Percentiles rank a stretch among this genome's conserved stretches.
Evolutionary conservation across 2,113 vertebrate species (phyloP).

Genomic region (Oreocharis arfaki): DNA sequence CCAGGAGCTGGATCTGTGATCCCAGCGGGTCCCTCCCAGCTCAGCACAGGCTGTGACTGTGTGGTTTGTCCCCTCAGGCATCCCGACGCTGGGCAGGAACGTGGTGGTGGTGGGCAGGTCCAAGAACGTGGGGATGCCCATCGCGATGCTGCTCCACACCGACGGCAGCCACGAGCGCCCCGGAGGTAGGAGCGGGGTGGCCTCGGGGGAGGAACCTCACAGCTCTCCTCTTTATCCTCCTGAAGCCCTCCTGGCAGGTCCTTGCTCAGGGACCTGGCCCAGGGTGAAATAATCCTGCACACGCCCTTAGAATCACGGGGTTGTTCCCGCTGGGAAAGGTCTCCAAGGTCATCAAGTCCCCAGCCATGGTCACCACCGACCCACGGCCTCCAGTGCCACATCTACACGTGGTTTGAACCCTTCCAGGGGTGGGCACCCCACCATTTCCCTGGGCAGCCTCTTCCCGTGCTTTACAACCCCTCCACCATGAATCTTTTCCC

Average conservation of each 20-base stretch:
- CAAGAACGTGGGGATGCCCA: constrained; percentile 98
- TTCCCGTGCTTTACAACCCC: not conserved
- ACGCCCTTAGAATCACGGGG: fast-evolving
- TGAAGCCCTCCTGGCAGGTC: fast-evolving
- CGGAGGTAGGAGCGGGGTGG: constrained; percentile 74
- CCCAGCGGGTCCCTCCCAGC: no score
- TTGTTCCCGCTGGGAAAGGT: not conserved
- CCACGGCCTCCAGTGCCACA: not conserved
- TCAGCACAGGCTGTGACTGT: fast-evolving
- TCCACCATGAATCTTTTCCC: not conserved
- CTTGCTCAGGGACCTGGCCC: not conserved
- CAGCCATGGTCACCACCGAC: not conserved
- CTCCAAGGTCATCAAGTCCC: no score
- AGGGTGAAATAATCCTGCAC: not conserved
- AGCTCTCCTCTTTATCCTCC: fast-evolving
- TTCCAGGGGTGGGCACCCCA: not conserved
- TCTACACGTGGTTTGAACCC: fast-evolving
- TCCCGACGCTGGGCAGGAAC: constrained; percentile 92
- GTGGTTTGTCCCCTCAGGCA: constrained; percentile 70
- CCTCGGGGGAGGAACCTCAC: fast-evolving
- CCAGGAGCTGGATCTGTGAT: fast-evolving
- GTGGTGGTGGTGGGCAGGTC: constrained; percentile 94
- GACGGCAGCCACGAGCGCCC: constrained; percentile 91
- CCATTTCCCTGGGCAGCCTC: not conserved
- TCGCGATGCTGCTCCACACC: constrained; percentile 95